These are phyloP conservation scores for Empidonax traillii DNA, from an alignment of 2,113 vertebrate species.

Conservation along the genomic window DNA sequence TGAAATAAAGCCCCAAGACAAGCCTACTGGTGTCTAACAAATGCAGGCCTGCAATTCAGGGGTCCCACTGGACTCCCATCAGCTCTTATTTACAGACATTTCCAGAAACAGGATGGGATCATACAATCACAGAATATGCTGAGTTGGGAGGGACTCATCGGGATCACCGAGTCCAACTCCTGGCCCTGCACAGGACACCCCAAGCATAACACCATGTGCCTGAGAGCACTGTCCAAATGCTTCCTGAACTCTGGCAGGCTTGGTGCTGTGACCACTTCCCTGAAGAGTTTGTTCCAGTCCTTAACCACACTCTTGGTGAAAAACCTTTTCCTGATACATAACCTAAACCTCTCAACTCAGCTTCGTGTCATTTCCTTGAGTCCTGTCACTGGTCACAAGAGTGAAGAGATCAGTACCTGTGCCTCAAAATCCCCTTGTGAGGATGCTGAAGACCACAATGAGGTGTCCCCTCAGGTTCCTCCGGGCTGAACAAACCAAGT, in stretches of 20 bases:
- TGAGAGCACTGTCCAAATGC: not conserved
- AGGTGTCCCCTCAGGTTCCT: not conserved
- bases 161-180: not conserved
- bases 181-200: not conserved
- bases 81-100: not conserved
- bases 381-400: not conserved
- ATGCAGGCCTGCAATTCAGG: not conserved
- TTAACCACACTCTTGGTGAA: not conserved
- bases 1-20: not conserved
- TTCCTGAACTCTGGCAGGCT: not conserved
- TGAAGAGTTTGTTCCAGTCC: not conserved
- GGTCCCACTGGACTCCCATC: not conserved
- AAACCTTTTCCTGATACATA: not conserved
- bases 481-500: not conserved
- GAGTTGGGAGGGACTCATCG: not conserved
- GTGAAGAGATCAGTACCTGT: not conserved
- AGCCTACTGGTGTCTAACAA: not conserved
- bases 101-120: not conserved
- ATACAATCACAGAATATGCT: not conserved
- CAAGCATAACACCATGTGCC: not conserved
- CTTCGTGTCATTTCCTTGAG: not conserved
- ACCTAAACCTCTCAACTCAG: not conserved
- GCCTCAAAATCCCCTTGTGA: not conserved
- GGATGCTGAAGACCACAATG: not conserved
- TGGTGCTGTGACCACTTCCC: not conserved